Percentiles rank a stretch among this genome's conserved stretches.
These are phyloP conservation scores for Synanceia verrucosa DNA, from an alignment of 2,797 vertebrate genomes.

Conservation along the genomic window DNA sequence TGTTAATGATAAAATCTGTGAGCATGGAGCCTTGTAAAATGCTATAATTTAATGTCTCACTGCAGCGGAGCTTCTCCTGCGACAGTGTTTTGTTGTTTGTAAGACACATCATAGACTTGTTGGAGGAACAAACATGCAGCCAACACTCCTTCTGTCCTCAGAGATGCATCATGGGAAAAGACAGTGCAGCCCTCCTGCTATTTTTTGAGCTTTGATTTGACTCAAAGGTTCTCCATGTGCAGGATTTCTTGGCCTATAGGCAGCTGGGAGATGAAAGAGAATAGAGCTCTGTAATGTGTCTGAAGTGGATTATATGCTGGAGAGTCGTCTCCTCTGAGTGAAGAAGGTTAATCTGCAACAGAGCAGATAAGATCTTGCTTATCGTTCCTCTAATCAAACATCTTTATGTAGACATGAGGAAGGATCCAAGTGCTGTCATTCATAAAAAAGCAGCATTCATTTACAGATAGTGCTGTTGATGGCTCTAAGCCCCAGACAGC, in stretches of 20 bases:
- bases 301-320: conserved; percentile 54
- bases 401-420: conserved; percentile 38
- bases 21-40: conserved; percentile 24
- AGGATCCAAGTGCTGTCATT: conserved; percentile 17
- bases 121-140: conserved; percentile 2
- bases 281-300: conserved; percentile 41
- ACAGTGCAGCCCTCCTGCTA: conserved; percentile 11
- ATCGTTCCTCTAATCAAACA: conserved; percentile 64
- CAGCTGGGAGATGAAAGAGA: conserved; percentile 54
- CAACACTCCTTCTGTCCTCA: conserved; percentile 3
- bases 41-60: conserved; percentile 1
- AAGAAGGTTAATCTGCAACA: conserved; percentile 57
- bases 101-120: conserved; percentile 38
- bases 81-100: conserved; percentile 9
- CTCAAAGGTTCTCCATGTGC: conserved; percentile 13
- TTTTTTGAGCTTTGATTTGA: conserved; percentile 36
- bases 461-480: conserved; percentile 15
- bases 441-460: conserved; percentile 12
- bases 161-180: conserved; percentile 9
- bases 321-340: conserved; percentile 41
- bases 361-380: conserved; percentile 57
- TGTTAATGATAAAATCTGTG: conserved; percentile 28
- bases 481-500: not conserved
- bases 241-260: conserved; percentile 30
- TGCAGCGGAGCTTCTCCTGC: conserved; percentile 1